phyloP scores from a whole-genome alignment of 64 coral and sea anemone genomes.

The Orbicella faveolata region DNA sequence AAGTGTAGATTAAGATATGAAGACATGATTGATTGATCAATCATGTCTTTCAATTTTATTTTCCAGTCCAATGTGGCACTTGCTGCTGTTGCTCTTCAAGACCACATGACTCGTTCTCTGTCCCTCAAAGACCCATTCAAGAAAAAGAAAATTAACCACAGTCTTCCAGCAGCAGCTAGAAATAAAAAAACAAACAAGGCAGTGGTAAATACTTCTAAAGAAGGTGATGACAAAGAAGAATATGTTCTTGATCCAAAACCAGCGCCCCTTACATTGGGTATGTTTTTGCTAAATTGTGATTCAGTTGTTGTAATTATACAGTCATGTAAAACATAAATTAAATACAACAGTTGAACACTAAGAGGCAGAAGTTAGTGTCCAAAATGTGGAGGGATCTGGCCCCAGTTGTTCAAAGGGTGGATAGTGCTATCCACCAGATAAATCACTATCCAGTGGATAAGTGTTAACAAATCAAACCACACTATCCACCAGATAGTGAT shows the following conservation, averaged over 20 bases:
- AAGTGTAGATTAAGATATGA: too few relatives aligned
- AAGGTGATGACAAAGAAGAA: conserved; percentile 50
- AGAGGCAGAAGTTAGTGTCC: too few relatives aligned
- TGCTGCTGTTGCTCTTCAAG: conserved; percentile 94
- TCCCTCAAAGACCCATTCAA: conserved; percentile 86
- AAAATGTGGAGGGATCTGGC: too few relatives aligned
- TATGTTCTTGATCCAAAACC: conserved; percentile 93
- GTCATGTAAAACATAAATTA: too few relatives aligned
- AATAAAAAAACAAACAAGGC: conserved; percentile 42
- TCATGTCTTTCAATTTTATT: not conserved
- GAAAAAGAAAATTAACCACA: conserved; percentile 88
- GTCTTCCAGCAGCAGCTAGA: conserved; percentile 58
- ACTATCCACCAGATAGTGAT: too few relatives aligned
- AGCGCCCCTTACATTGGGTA: conserved; percentile 81
- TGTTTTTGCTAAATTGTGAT: not conserved
- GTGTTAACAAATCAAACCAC: too few relatives aligned
- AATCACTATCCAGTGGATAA: too few relatives aligned
- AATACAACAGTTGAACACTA: too few relatives aligned
- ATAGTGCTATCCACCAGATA: too few relatives aligned
- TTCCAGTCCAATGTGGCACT: conserved; percentile 77
- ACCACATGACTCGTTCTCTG: conserved; percentile 85
- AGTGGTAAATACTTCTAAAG: not conserved
- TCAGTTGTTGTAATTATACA: too few relatives aligned
- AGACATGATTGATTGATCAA: not conserved
- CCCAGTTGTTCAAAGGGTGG: too few relatives aligned